Percentiles rank a stretch among this genome's conserved stretches.
phyloP scores from a whole-genome alignment of 2,113 vertebrate species.

The Petrocephalus microphthalmus region DNA sequence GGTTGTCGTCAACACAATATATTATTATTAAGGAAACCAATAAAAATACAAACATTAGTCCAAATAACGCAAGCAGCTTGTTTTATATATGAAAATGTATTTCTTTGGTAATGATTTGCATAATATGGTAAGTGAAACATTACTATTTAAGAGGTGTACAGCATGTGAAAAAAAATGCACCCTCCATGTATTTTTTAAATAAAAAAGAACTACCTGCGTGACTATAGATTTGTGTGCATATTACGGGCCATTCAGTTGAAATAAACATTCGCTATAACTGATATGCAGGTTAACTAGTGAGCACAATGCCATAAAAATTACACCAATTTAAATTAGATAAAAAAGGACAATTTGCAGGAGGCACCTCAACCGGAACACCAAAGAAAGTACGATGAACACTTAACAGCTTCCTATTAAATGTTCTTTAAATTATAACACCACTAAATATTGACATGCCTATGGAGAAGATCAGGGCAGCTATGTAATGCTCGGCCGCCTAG shows the following conservation, averaged over 20 bases:
- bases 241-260: neutral
- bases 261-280: neutral
- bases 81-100: neutral
- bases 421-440: neutral
- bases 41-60: neutral
- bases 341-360: too few relatives aligned
- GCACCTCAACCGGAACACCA: neutral
- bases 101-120: neutral
- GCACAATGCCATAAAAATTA: neutral
- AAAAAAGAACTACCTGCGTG: too few relatives aligned
- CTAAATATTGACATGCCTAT: neutral
- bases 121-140: too few relatives aligned
- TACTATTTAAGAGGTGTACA: neutral
- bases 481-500: neutral
- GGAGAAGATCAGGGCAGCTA: neutral
- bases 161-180: neutral
- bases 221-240: neutral
- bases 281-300: neutral
- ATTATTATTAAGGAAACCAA: neutral
- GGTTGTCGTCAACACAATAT: neutral
- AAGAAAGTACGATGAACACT: neutral
- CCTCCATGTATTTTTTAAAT: neutral
- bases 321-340: neutral
- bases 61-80: neutral
- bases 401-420: neutral